These are phyloP conservation scores for Oxyruncus cristatus DNA, from an alignment of 2,113 vertebrate species.

Conservation along the genomic window DNA sequence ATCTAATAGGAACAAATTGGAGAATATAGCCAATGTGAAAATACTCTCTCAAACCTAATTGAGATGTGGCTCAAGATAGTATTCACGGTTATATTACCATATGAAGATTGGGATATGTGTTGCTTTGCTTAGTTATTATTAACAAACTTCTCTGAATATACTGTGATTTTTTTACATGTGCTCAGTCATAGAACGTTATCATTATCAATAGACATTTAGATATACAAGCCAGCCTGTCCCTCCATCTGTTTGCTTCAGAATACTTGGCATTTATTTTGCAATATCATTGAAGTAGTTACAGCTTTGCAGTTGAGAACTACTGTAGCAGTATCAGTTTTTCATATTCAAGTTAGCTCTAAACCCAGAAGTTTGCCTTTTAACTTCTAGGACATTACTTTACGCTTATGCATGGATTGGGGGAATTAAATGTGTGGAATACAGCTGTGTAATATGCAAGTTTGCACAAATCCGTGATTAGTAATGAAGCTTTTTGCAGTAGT, in stretches of 20 bases:
- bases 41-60: background rate
- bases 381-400: background rate
- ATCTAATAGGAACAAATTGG: background rate
- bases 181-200: background rate
- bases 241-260: conserved; percentile 33
- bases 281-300: background rate
- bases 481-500: background rate
- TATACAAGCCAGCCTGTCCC: background rate
- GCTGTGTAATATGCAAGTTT: background rate
- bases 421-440: background rate
- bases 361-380: background rate
- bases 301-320: background rate
- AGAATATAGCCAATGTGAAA: background rate
- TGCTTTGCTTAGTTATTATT: background rate
- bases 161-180: background rate
- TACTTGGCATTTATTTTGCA: conserved; percentile 38
- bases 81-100: background rate
- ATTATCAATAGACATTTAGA: background rate
- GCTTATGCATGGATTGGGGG: background rate
- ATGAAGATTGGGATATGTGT: background rate
- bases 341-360: background rate
- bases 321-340: background rate
- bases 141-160: background rate
- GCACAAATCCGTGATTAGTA: background rate
- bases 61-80: background rate